These are phyloP conservation scores for Resseliella maxima DNA, from an alignment of 2,888 invertebrate genomes.

Conservation along the genomic window DNA sequence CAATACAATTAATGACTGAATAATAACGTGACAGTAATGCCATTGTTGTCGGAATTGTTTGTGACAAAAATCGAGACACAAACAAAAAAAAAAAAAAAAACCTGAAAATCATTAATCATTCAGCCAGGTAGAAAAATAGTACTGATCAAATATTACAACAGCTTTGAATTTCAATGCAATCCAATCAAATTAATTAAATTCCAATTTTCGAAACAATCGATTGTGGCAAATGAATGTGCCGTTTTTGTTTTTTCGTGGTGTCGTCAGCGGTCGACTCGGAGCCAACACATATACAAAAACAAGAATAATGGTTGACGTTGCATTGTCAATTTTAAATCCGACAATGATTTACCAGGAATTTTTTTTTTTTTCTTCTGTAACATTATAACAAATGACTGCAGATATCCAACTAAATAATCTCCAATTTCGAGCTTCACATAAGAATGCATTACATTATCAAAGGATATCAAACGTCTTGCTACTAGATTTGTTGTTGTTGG, in stretches of 20 bases:
- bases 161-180: neutral
- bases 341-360: slow-evolving; percentile 23
- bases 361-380: neutral
- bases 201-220: neutral
- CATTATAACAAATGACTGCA: neutral
- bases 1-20: slow-evolving; percentile 2
- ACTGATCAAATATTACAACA: neutral
- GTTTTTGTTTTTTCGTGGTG: neutral
- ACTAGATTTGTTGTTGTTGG: no score
- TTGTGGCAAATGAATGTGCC: neutral
- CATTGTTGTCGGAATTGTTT: neutral
- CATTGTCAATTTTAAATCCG: neutral
- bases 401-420: neutral
- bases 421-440: neutral
- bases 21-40: slow-evolving; percentile 20
- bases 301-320: neutral
- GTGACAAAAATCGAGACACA: slow-evolving; percentile 31
- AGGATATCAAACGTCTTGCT: neutral
- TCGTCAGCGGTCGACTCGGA: neutral
- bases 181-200: slow-evolving; percentile 48
- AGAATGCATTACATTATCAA: neutral
- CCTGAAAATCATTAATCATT: neutral
- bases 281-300: neutral
- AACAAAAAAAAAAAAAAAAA: no score
- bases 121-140: neutral